Base-by-base conservation (phyloP, 1,140 invertebrate species). In the Pseudomyrmex pallidus region DNA sequence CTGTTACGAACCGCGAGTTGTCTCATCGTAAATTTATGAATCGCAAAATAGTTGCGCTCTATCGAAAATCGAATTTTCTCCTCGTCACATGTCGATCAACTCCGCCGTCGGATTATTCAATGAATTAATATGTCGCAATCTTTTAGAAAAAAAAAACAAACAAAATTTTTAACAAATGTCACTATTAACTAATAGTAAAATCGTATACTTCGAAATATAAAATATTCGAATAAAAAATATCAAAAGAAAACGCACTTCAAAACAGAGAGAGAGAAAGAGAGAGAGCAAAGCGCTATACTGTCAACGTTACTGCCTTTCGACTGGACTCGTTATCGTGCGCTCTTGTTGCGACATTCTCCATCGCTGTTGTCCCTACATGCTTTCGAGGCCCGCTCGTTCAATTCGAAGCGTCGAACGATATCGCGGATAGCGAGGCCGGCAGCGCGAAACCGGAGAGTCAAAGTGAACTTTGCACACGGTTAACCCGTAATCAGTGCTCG, bases 381-480 rank as follows among this genome's bases (percentile, higher is more conserved):
- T 52, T 12, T 57, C 44, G 3, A 35, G 67, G 15, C 35, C 35
- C 54, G 76, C 22, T 50, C 64, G 10, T 78, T 50, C 64, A 78
- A 57, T 70, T 70, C 44, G 63, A 78, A 35, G 46, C 63, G 20
- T 66, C 52, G 20, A 35, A 2, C 46, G 44, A 63, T 74, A 63
- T 22, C n/a, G 3, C n/a, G 84, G 67, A 62, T 35, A 35, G 35
- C 35, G 57, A 62, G 52, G 54, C 25, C 52, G 15, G 25, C 17
- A 84, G 46, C 46, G 57, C 20, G 82, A 68, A 85, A 85, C 35
- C 20, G 46, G 63, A 84, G 59, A 68, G 48, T 78, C 84, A 64
- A 85, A 85, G 72, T 59, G 72, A 54, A 77, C 82, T 86, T 73
- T 85, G 35, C 35, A 64, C 61, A 85, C 62, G 57, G 82, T 76